phyloP scores from a whole-genome alignment of 2,113 vertebrate species.

The Hippocampus zosterae region DNA sequence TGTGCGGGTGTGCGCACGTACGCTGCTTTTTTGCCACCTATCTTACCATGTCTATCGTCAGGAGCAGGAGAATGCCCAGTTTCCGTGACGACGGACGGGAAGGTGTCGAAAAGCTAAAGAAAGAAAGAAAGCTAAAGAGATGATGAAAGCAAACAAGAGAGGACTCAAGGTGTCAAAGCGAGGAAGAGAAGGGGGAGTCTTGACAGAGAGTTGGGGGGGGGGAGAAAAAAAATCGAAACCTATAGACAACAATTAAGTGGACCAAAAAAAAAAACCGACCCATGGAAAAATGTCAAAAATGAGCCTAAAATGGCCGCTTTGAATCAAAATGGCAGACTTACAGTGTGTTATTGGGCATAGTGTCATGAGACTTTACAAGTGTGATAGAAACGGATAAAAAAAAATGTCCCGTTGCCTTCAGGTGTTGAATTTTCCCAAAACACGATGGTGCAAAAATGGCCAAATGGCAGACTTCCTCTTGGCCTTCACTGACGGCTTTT shows the following conservation, averaged over 20 bases:
- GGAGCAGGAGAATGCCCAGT: background rate
- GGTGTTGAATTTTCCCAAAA: too few species aligned
- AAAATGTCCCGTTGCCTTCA: too few species aligned
- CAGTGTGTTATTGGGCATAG: too few species aligned
- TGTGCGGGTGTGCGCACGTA: slow-evolving; percentile 1
- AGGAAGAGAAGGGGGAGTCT: background rate
- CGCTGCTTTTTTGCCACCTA: background rate
- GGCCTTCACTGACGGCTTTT: too few species aligned
- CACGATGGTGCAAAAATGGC: too few species aligned
- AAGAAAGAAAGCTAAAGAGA: background rate
- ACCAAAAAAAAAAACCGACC: background rate
- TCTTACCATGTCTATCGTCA: background rate
- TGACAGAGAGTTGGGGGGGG: background rate
- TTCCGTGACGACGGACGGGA: background rate
- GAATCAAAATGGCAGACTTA: too few species aligned
- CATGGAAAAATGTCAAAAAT: too few species aligned
- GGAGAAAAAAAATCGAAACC: background rate
- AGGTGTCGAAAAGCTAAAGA: background rate
- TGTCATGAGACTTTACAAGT: too few species aligned
- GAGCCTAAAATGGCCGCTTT: too few species aligned
- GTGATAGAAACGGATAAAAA: too few species aligned
- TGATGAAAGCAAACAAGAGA: background rate
- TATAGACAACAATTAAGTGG: too few species aligned
- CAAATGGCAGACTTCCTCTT: too few species aligned
- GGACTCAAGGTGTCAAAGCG: background rate